phyloP scores from a whole-genome alignment of 2,888 invertebrate genomes.

The Globia sparganii region DNA sequence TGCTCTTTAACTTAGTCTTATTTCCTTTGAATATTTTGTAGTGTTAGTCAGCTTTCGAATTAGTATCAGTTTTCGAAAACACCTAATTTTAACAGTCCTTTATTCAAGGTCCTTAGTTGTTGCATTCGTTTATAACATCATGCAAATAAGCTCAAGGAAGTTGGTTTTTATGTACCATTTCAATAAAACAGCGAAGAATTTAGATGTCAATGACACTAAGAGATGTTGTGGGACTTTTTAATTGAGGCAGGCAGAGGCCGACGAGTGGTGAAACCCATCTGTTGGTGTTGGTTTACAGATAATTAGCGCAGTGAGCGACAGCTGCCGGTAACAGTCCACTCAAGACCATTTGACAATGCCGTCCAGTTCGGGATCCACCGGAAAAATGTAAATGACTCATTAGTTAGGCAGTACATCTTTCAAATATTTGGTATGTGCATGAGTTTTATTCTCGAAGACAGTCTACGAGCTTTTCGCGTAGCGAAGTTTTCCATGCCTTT shows the following conservation, averaged over 20 bases:
- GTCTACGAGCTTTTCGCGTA: neutral
- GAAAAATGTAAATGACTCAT: conserved; percentile 54
- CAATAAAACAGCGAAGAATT: conserved; percentile 49
- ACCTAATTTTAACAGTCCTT: conserved; percentile 52
- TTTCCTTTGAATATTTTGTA: conserved; percentile 43
- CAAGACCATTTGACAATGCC: conserved; percentile 71
- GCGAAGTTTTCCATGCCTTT: neutral
- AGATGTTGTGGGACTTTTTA: conserved; percentile 67
- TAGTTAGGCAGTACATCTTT: conserved; percentile 21
- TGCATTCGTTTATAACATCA: conserved; percentile 18
- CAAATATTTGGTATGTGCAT: neutral
- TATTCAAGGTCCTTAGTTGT: conserved; percentile 34
- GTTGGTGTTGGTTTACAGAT: conserved; percentile 80
- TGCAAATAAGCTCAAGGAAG: conserved; percentile 44
- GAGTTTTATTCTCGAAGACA: neutral
- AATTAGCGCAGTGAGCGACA: conserved; percentile 82
- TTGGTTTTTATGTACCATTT: conserved; percentile 42
- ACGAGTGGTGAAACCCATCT: conserved; percentile 75
- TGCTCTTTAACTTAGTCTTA: conserved; percentile 25
- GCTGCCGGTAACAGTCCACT: conserved; percentile 76
- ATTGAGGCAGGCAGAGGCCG: conserved; percentile 74
- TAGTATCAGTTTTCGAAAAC: conserved; percentile 51
- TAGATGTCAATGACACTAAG: conserved; percentile 75
- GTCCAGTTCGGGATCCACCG: conserved; percentile 48
- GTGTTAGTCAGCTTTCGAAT: conserved; percentile 54